phyloP scores from a whole-genome alignment of 2,113 vertebrate species.

The Crypturellus undulatus region DNA sequence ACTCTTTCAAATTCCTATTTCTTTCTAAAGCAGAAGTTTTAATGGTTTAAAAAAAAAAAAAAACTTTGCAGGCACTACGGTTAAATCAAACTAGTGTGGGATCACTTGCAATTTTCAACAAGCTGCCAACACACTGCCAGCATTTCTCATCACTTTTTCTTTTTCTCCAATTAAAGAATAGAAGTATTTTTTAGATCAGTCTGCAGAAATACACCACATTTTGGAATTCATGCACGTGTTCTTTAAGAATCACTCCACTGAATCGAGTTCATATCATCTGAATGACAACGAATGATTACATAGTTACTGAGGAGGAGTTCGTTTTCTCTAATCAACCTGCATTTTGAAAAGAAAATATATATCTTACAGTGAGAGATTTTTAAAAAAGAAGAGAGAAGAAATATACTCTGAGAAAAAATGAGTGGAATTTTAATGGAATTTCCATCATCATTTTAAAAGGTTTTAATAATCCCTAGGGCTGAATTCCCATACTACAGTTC shows the following conservation, averaged over 20 bases:
- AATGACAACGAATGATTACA: background rate
- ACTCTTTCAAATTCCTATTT: background rate
- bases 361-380: background rate
- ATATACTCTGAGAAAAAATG: background rate
- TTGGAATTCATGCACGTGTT: background rate
- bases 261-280: slow-evolving; percentile 10
- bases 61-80: background rate
- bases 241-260: slow-evolving; percentile 7
- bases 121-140: background rate
- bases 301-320: background rate
- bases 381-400: background rate
- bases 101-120: background rate
- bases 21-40: background rate
- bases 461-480: background rate
- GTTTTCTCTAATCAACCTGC: slow-evolving; percentile 28
- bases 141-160: background rate
- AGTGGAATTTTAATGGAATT: background rate
- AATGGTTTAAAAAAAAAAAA: background rate
- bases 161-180: background rate
- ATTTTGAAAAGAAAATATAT: background rate
- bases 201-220: background rate
- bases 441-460: background rate
- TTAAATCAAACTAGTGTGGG: background rate
- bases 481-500: background rate
- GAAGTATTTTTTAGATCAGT: background rate